A percentile compares a stretch with the other conserved stretches of the same genome.
These are phyloP conservation scores for Cheirogaleus medius DNA, from an alignment of 2,113 vertebrate genomes.

Conservation along the genomic window DNA sequence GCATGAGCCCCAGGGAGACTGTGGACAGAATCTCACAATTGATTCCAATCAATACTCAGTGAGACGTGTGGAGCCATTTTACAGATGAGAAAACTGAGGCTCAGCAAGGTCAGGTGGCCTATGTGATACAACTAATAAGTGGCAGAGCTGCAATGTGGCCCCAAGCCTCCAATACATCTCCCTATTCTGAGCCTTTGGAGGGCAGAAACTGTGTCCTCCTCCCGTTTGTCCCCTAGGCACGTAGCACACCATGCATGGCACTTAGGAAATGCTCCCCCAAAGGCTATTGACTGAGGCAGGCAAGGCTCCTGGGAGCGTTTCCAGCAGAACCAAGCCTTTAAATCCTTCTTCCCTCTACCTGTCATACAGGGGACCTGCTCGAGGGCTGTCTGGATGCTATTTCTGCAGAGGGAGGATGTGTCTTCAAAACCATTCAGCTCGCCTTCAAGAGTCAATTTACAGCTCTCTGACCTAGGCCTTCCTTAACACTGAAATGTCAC, in stretches of 20 bases:
- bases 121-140: not conserved
- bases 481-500: not conserved
- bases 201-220: not conserved
- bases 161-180: not conserved
- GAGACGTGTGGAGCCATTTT: not conserved
- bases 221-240: not conserved
- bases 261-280: not conserved
- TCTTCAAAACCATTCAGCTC: not conserved
- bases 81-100: not conserved
- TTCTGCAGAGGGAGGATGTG: not conserved
- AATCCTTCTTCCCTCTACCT: not conserved
- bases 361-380: accelerated
- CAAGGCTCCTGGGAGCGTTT: not conserved
- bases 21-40: not conserved
- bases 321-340: not conserved
- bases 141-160: not conserved
- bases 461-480: not conserved
- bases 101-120: not conserved
- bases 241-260: not conserved
- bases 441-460: not conserved
- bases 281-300: not conserved
- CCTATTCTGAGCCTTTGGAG: not conserved
- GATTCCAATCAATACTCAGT: not conserved
- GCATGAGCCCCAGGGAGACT: not conserved
- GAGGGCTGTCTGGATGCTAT: not conserved